Evolutionary conservation across 2,888 invertebrate species (phyloP).

Genomic region (Amaurobius ferox): DNA sequence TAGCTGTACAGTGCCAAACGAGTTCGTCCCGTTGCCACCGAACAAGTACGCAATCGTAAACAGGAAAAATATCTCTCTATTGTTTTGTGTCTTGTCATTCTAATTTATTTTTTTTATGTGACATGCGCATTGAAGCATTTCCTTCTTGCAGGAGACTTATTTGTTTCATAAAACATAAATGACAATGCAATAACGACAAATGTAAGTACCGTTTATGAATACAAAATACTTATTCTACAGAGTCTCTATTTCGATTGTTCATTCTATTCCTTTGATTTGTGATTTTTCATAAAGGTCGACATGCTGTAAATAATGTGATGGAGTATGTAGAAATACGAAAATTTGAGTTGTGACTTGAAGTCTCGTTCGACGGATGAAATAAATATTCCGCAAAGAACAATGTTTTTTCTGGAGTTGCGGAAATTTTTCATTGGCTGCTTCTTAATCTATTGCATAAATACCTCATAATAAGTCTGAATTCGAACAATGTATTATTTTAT

Average conservation of each 20-base stretch:
- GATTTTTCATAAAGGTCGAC: slow-evolving; percentile 39
- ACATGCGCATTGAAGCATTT: slow-evolving; percentile 50
- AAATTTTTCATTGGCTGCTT: no score
- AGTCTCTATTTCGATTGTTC: slow-evolving; percentile 44
- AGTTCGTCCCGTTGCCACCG: background rate
- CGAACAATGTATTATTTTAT: no score
- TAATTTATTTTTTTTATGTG: slow-evolving; percentile 61
- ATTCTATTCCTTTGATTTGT: slow-evolving; percentile 55
- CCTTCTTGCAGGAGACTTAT: slow-evolving; percentile 52
- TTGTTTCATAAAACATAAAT: slow-evolving; percentile 68
- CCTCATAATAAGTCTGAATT: no score
- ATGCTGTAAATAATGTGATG: slow-evolving; percentile 45
- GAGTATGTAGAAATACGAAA: background rate
- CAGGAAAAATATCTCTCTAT: slow-evolving; percentile 20
- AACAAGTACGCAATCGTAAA: background rate
- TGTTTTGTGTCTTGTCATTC: slow-evolving; percentile 55
- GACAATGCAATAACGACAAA: slow-evolving; percentile 60
- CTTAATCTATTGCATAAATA: no score
- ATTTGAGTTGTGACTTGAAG: background rate
- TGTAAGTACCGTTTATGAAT: slow-evolving; percentile 67
- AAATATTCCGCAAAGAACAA: slow-evolving; percentile 30
- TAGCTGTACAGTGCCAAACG: background rate
- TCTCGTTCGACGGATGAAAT: background rate
- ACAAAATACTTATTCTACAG: slow-evolving; percentile 63
- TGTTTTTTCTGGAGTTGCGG: slow-evolving; percentile 3